Conservation (phyloP, 35 echinoderm and acorn worm species). For the Acanthaster planci region DNA sequence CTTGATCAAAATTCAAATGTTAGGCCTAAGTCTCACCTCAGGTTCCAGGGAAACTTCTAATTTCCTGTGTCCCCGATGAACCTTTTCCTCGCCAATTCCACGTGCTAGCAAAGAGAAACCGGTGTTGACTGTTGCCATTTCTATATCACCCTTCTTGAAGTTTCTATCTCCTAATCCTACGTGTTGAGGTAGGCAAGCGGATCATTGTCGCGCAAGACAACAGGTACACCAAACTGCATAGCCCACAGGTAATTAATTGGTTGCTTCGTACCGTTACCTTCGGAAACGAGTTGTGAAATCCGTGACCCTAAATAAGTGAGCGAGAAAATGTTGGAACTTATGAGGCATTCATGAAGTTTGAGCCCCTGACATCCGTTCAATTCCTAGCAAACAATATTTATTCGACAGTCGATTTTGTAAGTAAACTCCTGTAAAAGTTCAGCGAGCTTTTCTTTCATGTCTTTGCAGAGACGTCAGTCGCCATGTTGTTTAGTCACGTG, state of each 20-base stretch:
- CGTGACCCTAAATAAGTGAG: too few species aligned
- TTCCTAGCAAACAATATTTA: not conserved
- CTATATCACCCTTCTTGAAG: not conserved
- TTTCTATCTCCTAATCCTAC: not conserved
- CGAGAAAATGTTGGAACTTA: too few species aligned
- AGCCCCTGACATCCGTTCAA: not conserved
- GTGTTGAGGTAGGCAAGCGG: not conserved
- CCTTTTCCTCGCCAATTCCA: constrained; percentile 72
- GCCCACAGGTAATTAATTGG: not conserved
- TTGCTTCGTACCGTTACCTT: too few species aligned
- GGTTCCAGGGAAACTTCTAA: constrained; percentile 83
- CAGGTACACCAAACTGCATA: not conserved
- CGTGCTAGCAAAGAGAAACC: constrained; percentile 65
- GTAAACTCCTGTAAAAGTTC: too few species aligned
- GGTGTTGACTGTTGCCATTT: constrained; percentile 38
- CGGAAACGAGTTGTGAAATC: too few species aligned
- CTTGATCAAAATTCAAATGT: too few species aligned
- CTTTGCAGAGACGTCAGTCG: constrained; percentile 14
- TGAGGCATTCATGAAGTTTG: too few species aligned
- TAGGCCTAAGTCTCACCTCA: constrained; percentile 45
- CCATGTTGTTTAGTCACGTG: constrained; percentile 87
- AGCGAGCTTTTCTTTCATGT: too few species aligned
- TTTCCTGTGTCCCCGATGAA: constrained; percentile 62
- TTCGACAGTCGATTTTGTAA: too few species aligned
- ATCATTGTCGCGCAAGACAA: not conserved